Conservation (phyloP, 2,888 invertebrate species). For the Melangyna quadrimaculata region DNA sequence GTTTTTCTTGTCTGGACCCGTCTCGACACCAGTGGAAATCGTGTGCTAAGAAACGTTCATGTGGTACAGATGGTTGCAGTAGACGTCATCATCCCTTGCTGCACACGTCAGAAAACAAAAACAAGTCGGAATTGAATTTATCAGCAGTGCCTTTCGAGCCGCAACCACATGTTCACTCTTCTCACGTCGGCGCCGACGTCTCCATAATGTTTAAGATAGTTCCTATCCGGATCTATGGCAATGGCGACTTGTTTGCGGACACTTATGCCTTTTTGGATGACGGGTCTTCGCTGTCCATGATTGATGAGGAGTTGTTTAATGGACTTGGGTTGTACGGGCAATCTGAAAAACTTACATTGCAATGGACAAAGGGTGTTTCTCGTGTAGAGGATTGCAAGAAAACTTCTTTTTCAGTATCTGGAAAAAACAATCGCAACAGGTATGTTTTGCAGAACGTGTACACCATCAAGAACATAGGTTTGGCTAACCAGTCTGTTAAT, state of each 20-base stretch:
- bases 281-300: slow-evolving; percentile 27
- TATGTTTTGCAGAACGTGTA: slow-evolving; percentile 15
- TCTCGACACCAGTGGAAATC: slow-evolving; percentile 13
- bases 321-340: slow-evolving; percentile 23
- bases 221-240: slow-evolving; percentile 20
- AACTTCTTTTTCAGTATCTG: slow-evolving; percentile 8
- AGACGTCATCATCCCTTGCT: not conserved
- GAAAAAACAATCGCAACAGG: not conserved
- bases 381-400: slow-evolving; percentile 4
- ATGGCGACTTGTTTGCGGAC: slow-evolving; percentile 5
- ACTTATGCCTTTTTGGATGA: slow-evolving; percentile 33
- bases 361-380: slow-evolving; percentile 23
- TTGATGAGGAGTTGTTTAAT: slow-evolving; percentile 29
- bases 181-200: not conserved
- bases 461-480: not conserved
- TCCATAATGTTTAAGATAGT: slow-evolving; percentile 14
- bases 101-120: not conserved
- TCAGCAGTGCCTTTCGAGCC: not conserved
- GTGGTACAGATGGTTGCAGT: slow-evolving; percentile 12
- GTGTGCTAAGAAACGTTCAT: not conserved
- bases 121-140: not conserved
- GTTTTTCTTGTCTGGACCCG: slow-evolving; percentile 19
- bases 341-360: slow-evolving; percentile 17
- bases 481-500: not conserved
- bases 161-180: not conserved